Evolutionary conservation across 2,113 vertebrate genomes (phyloP).

Genomic region (Morone saxatilis): DNA sequence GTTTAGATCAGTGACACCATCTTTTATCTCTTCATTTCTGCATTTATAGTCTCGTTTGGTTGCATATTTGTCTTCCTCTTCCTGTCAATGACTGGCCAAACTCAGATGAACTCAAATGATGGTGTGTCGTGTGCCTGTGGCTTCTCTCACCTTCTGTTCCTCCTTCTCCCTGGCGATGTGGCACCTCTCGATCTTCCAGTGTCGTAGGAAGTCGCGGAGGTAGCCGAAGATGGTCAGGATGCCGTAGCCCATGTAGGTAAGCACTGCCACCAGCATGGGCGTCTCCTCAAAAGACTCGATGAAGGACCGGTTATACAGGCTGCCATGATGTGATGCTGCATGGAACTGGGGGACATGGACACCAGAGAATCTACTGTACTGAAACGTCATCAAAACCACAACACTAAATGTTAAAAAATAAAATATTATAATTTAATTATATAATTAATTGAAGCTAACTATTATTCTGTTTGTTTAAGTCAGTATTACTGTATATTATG

Average conservation of each 20-base stretch:
- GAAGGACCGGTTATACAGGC: constrained; percentile 90
- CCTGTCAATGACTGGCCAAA: background rate
- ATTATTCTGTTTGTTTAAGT: background rate
- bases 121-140: background rate
- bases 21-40: background rate
- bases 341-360: constrained; percentile 28
- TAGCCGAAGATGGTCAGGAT: constrained; percentile 96
- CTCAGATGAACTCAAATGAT: background rate
- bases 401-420: background rate
- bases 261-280: constrained; percentile 94
- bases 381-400: background rate
- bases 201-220: constrained; percentile 92
- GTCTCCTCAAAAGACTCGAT: constrained; percentile 94
- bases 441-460: background rate
- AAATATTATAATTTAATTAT: background rate
- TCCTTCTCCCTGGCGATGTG: constrained; percentile 92
- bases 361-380: background rate
- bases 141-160: constrained; percentile 89
- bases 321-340: constrained; percentile 3
- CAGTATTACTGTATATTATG: background rate
- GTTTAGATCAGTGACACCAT: background rate
- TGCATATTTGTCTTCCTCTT: background rate
- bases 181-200: constrained; percentile 95
- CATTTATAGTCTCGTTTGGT: fast-evolving
- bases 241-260: constrained; percentile 95